Evolutionary conservation across 2,797 vertebrate species (phyloP).

Genomic region (Gymnopithys bicolor): DNA sequence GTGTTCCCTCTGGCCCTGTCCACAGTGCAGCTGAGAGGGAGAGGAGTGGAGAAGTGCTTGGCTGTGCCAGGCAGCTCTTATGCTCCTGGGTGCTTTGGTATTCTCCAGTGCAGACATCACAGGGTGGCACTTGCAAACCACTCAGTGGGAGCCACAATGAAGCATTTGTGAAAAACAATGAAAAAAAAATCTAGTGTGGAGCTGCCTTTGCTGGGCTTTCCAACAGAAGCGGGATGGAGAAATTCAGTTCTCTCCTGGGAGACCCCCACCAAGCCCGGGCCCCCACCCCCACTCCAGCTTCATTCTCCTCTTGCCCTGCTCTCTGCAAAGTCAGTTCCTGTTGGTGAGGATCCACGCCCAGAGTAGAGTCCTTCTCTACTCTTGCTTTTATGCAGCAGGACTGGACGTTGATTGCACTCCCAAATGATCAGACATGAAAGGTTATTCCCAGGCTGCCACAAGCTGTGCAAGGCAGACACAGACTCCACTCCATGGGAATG

Average conservation of each 20-base stretch:
- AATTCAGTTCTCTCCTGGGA: fast-evolving
- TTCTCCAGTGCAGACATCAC: not conserved
- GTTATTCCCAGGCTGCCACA: not conserved
- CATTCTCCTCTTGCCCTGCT: not conserved
- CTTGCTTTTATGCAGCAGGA: not conserved
- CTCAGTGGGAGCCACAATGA: fast-evolving
- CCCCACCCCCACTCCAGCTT: not conserved
- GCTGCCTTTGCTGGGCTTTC: not conserved
- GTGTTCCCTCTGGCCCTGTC: fast-evolving
- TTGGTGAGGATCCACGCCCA: not conserved
- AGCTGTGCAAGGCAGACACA: not conserved
- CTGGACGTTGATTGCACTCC: not conserved
- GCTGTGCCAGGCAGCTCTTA: not conserved
- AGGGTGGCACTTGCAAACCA: not conserved
- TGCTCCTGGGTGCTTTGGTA: not conserved
- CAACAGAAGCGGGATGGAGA: not conserved
- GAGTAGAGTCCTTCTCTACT: not conserved
- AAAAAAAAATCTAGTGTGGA: not conserved
- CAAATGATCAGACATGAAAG: not conserved
- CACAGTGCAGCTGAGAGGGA: not conserved
- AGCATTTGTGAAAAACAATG: not conserved
- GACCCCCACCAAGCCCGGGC: not conserved
- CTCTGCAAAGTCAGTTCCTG: not conserved
- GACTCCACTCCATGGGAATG: not conserved
- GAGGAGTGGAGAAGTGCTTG: not conserved